Evolutionary conservation across 2,797 vertebrate species (phyloP), one percentile per base, ranked within the genome.

Genomic region (Halcyon badia): DNA sequence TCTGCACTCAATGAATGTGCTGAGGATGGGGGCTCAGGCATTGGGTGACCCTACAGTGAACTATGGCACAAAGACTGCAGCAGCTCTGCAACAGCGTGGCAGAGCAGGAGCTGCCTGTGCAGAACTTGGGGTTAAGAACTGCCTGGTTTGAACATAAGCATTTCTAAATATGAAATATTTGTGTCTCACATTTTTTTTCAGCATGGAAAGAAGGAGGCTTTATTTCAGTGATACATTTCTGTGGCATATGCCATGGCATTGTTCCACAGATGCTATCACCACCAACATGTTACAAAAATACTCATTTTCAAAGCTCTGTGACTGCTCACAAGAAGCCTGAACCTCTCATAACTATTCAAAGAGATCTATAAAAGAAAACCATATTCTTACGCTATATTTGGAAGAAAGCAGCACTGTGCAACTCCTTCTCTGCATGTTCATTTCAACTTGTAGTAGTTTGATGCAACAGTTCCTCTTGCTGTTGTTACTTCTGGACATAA

Each of bases 251-350:
- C 90, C 76, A 25, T 72, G 79, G 76, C 91, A 78, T 94, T 94
- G 94, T 87, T 89, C 82, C 57, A 71, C 94, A 94, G 91, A 94
- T 92, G 89, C 79, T 96, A n/a, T 94, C 90, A 91, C 88, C 81
- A 78, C 75, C 75, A 87, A 16, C 90, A 28, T 14, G 48, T 52
- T 69, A 85, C 72, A 83, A 65, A 96, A 94, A 89, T 89, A 89
- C 17, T 77, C 20, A 13, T 70, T 94, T 89, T 87, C 82, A 52
- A 51, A 73, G 69, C 87, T 85, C 44, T 65, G 1, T 80, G 90
- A 93, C 75, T 94, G 95, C 95, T 94, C 94, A 91, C 68, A 92
- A 96, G 84, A 96, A 87, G 89, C 65, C 82, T 0, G 0, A 92
- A 87, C 41, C 33, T 77, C 91, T 92, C 49, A 30, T 83, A 94